Base-by-base conservation (phyloP, 2,888 invertebrate genomes). In the Agrochola lychnidis region DNA sequence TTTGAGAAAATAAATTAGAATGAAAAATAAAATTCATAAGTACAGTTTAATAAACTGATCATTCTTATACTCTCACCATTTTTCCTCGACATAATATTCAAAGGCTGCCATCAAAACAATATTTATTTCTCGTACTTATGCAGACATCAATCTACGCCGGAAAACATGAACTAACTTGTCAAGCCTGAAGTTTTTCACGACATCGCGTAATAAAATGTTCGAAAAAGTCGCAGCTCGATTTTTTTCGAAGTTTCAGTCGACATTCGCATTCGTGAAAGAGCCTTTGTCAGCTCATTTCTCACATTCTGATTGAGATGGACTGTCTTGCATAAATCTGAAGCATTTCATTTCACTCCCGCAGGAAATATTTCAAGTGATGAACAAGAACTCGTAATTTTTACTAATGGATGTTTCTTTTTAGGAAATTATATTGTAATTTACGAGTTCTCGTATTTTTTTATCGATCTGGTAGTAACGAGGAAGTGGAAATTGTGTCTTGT, bases 281-380 rank as follows among this genome's bases (percentile, higher is more conserved):
- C 88, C 89, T 93, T 93, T 93, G 93, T 93, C 92, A 93, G 92
- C 92, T 90, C 91, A 92, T 93, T 93, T 91, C 89, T 92, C 90
- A 91, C 87, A 89, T 85, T 89, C 88, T 91, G 92, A 93, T 92
- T 91, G 92, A 90, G 92, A 92, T 89, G 89, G 89, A 91, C 89
- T 88, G 88, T 83, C 89, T 78, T 77, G 87, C 85, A 90, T 90
- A 90, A 90, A 90, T 90, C 89, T 88, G 84, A 79, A 78, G 78
- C 84, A 82, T 89, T 87, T 87, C 82, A 86, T 88, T 88, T 84
- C 71, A 75, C 61, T 76, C 76, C 80, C 83, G 77, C 86, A 70
- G 84, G 77, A 86, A 85, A 88, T 87, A 85, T 84, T 86, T 87
- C 78, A 79, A 84, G 59, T 85, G 80, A 77, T 79, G 75, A 85